These are phyloP conservation scores for Pandemis heparana DNA, from an alignment of 2,888 invertebrate genomes.

Conservation along the genomic window DNA sequence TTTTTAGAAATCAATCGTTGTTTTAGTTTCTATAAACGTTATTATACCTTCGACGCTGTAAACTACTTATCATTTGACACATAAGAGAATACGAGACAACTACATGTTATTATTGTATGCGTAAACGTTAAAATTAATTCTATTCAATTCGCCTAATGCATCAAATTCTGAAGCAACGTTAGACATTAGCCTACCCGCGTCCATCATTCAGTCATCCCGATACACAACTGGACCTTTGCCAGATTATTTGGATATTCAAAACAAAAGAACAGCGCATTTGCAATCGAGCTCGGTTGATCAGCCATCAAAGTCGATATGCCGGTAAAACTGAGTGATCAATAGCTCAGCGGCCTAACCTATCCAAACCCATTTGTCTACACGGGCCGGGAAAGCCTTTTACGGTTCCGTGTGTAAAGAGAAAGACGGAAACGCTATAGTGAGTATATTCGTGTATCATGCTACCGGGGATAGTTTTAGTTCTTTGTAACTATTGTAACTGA, in stretches of 20 bases:
- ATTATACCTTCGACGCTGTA: too few species aligned
- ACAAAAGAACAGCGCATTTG: slow-evolving; percentile 2
- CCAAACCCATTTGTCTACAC: slow-evolving; percentile 28
- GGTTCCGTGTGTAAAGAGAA: background rate
- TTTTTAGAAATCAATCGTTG: too few species aligned
- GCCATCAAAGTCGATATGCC: slow-evolving; percentile 35
- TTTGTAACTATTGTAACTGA: background rate
- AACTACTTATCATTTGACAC: too few species aligned
- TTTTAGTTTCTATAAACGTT: too few species aligned
- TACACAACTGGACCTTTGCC: background rate
- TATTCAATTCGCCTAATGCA: background rate
- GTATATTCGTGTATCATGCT: slow-evolving; percentile 1
- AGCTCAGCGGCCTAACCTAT: slow-evolving; percentile 17
- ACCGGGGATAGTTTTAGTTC: background rate
- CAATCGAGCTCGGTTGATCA: slow-evolving; percentile 26
- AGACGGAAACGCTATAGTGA: background rate
- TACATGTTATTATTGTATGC: too few species aligned
- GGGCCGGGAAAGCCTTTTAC: slow-evolving; percentile 26
- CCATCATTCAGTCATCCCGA: background rate
- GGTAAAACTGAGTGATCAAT: slow-evolving; percentile 38
- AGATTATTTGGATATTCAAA: slow-evolving; percentile 13
- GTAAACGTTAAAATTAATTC: background rate
- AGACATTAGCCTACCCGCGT: background rate
- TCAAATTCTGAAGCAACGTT: background rate
- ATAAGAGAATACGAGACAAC: too few species aligned